Evolutionary conservation across 2,888 invertebrate genomes (phyloP).

Genomic region (Drosophila niveifrons): DNA sequence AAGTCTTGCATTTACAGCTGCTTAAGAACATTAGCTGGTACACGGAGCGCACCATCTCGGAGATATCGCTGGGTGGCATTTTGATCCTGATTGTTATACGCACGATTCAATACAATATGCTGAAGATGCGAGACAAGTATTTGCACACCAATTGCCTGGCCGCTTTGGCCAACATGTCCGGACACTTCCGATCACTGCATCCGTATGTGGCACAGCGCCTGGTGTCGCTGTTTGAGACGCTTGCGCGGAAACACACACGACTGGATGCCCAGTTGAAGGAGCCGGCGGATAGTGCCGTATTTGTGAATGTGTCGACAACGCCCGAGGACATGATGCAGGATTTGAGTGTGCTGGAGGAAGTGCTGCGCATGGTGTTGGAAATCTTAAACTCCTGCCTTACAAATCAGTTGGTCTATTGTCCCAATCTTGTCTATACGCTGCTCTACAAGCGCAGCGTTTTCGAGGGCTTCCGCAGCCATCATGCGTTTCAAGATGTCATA

Average conservation of each 20-base stretch:
- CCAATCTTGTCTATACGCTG: conserved; percentile 97
- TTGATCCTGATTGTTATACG: conserved; percentile 97
- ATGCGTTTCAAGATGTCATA: conserved; percentile 96
- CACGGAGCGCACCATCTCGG: conserved; percentile 94
- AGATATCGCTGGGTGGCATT: conserved; percentile 97
- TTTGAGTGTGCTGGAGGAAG: conserved; percentile 96
- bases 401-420: conserved; percentile 93
- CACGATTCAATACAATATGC: conserved; percentile 98
- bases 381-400: conserved; percentile 98
- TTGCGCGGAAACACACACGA: conserved; percentile 93
- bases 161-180: conserved; percentile 99
- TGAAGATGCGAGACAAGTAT: conserved; percentile 98
- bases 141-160: conserved; percentile 99
- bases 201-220: conserved; percentile 98
- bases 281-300: conserved; percentile 83
- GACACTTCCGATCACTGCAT: conserved; percentile 95
- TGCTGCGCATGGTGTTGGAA: conserved; percentile 97
- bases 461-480: conserved; percentile 93
- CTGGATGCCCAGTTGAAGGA: conserved; percentile 88
- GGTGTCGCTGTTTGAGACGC: conserved; percentile 95
- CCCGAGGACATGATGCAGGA: conserved; percentile 90
- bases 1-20: conserved; percentile 87
- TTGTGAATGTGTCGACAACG: conserved; percentile 82
- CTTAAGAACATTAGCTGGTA: conserved; percentile 97
- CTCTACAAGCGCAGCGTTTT: conserved; percentile 97